Evolutionary conservation across 2,113 vertebrate species (phyloP).

Genomic region (Corythoichthys intestinalis): DNA sequence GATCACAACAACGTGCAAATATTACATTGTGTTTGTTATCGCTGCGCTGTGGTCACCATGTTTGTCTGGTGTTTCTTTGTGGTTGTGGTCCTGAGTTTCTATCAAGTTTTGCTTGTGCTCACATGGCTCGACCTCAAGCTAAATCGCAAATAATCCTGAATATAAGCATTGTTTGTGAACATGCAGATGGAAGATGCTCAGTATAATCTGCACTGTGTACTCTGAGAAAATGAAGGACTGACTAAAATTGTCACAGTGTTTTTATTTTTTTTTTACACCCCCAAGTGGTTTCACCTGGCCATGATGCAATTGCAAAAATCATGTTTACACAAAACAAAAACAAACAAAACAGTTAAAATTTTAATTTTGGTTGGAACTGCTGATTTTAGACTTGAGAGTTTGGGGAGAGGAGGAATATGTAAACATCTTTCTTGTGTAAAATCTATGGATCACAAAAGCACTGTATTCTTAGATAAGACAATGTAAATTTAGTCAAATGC

Average conservation of each 20-base stretch:
- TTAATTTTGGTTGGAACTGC: too few species aligned
- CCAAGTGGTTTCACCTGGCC: neutral
- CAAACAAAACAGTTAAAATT: too few species aligned
- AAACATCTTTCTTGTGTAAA: too few species aligned
- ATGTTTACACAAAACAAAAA: neutral
- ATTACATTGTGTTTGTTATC: conserved; percentile 4
- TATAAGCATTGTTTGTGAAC: conserved; percentile 6
- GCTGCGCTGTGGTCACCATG: neutral
- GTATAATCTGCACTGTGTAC: neutral
- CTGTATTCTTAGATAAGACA: too few species aligned
- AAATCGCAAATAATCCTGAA: conserved; percentile 11
- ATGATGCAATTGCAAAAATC: neutral
- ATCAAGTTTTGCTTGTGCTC: neutral
- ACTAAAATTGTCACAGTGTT: neutral
- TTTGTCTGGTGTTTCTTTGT: neutral
- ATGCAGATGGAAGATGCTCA: neutral
- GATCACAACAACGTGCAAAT: neutral
- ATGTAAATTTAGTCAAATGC: too few species aligned
- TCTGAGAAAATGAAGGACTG: conserved; percentile 15
- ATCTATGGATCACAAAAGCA: too few species aligned
- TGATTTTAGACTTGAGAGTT: too few species aligned
- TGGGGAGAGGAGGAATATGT: too few species aligned
- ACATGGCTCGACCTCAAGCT: neutral
- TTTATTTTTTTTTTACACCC: neutral
- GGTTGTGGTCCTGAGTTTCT: neutral